phyloP scores from a whole-genome alignment of 2,113 vertebrate genomes.

The Pitta sordida region DNA sequence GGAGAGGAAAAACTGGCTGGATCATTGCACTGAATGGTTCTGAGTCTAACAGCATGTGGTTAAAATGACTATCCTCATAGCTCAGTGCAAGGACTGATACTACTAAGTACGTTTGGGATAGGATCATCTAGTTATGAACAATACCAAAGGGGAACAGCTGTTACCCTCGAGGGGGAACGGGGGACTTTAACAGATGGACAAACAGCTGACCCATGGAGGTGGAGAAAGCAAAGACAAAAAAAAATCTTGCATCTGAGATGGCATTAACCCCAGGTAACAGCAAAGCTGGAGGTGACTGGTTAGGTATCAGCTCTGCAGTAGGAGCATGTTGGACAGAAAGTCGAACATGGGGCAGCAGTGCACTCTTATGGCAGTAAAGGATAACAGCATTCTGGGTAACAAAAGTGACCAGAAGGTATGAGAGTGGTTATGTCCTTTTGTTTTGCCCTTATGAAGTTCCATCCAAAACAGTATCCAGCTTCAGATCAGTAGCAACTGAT shows the following conservation, averaged over 20 bases:
- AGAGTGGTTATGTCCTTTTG: neutral
- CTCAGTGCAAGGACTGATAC: neutral
- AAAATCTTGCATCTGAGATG: neutral
- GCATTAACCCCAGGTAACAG: neutral
- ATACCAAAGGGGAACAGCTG: accelerated
- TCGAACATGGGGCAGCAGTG: neutral
- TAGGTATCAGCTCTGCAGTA: neutral
- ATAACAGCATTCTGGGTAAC: neutral
- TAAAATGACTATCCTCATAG: neutral
- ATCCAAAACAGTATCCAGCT: neutral
- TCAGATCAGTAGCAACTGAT: neutral
- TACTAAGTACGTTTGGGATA: neutral
- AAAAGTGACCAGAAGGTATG: neutral
- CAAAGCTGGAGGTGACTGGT: neutral
- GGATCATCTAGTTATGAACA: neutral
- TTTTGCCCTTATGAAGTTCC: neutral
- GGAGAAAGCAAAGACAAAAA: neutral
- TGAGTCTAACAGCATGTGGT: neutral
- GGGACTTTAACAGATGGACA: neutral
- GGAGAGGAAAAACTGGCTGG: neutral
- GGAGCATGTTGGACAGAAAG: neutral
- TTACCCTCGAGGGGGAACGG: neutral
- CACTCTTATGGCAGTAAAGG: neutral
- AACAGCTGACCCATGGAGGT: neutral
- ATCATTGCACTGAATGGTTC: neutral